Conservation (phyloP, 2,888 invertebrate genomes). For the Ennomos fuscantarius region DNA sequence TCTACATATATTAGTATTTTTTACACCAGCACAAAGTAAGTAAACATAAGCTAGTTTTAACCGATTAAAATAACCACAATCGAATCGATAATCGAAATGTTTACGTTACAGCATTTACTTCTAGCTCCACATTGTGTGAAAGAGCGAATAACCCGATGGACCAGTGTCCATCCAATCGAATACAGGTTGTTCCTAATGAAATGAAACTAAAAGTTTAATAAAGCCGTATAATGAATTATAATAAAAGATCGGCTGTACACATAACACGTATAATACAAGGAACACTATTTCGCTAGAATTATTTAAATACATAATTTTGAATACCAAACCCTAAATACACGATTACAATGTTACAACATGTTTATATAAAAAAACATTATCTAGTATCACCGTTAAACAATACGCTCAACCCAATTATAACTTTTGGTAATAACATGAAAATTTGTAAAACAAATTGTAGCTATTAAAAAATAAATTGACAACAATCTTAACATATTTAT, state of each 20-base stretch:
- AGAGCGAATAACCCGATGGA: no score
- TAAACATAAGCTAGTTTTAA: no score
- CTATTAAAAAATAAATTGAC: slow-evolving; percentile 44
- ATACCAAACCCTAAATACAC: slow-evolving; percentile 64
- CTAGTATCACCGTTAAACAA: slow-evolving; percentile 77
- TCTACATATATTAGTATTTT: no score
- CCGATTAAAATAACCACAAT: no score
- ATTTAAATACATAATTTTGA: slow-evolving; percentile 38
- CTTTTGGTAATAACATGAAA: slow-evolving; percentile 66
- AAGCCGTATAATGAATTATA: slow-evolving; percentile 77
- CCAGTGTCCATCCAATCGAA: no score
- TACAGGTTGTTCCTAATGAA: not conserved
- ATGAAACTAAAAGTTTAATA: slow-evolving; percentile 56
- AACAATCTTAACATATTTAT: slow-evolving; percentile 59
- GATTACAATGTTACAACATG: slow-evolving; percentile 56
- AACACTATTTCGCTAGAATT: slow-evolving; percentile 52
- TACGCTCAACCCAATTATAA: slow-evolving; percentile 62
- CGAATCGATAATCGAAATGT: no score
- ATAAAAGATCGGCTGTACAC: slow-evolving; percentile 72
- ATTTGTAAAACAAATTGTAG: slow-evolving; percentile 45
- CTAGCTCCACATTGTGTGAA: no score
- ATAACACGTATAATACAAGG: slow-evolving; percentile 72
- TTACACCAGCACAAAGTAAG: no score
- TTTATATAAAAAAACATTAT: slow-evolving; percentile 61
- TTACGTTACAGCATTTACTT: no score